These are phyloP conservation scores for Ceratotherium simum DNA, from an alignment of 2,113 vertebrate species.

Conservation along the genomic window DNA sequence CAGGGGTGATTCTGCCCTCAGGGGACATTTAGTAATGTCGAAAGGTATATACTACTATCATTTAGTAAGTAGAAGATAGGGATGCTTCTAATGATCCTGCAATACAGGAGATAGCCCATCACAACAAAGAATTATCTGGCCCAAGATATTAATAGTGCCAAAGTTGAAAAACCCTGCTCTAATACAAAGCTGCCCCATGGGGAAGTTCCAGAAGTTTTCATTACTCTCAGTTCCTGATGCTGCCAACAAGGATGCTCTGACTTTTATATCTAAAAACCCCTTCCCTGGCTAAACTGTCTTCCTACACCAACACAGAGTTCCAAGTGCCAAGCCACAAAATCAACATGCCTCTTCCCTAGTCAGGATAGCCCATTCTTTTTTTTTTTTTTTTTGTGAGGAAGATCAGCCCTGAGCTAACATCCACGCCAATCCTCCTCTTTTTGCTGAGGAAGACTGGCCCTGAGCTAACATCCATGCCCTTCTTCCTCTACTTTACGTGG, in stretches of 20 bases:
- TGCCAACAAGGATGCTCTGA: background rate
- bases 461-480: too few species aligned
- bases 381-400: too few species aligned
- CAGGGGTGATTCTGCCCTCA: background rate
- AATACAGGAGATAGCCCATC: background rate
- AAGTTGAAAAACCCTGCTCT: background rate
- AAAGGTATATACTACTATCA: background rate
- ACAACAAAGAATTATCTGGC: background rate
- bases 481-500: too few species aligned
- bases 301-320: background rate
- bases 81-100: conserved; percentile 10
- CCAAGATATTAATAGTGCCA: background rate
- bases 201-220: conserved; percentile 36
- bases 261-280: conserved; percentile 31
- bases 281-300: background rate
- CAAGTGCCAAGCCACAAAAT: conserved; percentile 9
- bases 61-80: background rate
- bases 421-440: too few species aligned
- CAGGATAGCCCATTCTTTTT: background rate
- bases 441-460: too few species aligned
- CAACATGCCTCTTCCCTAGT: background rate
- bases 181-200: background rate
- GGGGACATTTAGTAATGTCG: background rate
- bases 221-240: conserved; percentile 15
- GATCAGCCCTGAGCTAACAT: too few species aligned